A percentile compares a stretch with the other conserved stretches of the same genome.
phyloP scores from a whole-genome alignment of 2,888 invertebrate genomes.

The Coenonympha glycerion region DNA sequence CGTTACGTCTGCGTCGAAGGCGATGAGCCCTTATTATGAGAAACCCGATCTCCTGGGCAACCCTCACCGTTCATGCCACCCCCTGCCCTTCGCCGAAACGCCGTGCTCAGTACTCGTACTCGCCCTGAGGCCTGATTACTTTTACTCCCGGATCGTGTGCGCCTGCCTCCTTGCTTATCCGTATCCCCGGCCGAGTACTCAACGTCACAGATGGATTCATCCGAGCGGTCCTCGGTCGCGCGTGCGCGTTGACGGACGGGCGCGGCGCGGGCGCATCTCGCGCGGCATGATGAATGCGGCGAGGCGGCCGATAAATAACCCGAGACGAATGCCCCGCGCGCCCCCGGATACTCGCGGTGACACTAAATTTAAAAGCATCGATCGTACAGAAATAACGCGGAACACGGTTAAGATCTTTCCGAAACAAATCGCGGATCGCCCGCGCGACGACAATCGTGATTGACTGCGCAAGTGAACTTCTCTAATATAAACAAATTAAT shows the following conservation, averaged over 20 bases:
- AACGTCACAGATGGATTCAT: no score
- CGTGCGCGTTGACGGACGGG: conserved; percentile 72
- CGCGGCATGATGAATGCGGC: conserved; percentile 72
- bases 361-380: conserved; percentile 76
- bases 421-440: conserved; percentile 75
- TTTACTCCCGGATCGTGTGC: no score
- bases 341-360: conserved; percentile 72
- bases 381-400: conserved; percentile 74
- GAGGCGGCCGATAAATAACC: conserved; percentile 72
- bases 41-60: no score
- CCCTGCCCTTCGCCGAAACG: no score
- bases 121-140: no score
- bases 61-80: no score
- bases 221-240: no score
- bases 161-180: no score
- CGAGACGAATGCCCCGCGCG: conserved; percentile 72
- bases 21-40: no score
- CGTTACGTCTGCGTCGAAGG: no score
- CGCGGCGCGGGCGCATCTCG: conserved; percentile 70
- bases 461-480: conserved; percentile 73
- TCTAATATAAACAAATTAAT: conserved; percentile 77
- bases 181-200: no score
- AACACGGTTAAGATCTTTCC: conserved; percentile 75
- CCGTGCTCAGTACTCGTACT: no score
- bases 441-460: conserved; percentile 72